Conservation (phyloP, 2,797 vertebrate species). For the Borostomias antarcticus region DNA sequence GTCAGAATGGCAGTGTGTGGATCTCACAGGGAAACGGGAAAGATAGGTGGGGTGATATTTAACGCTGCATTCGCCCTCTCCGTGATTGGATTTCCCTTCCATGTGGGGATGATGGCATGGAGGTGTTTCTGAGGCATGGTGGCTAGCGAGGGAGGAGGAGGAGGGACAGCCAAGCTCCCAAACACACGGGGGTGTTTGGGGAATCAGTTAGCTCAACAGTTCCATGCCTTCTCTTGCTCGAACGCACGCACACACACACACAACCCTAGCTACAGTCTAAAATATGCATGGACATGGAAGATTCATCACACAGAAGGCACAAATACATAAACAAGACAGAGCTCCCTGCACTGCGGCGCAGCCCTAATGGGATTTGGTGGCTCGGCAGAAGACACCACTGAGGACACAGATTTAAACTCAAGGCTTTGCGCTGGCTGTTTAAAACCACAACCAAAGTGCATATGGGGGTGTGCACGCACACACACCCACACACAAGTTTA, state of each 20-base stretch:
- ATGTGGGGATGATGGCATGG: conserved; percentile 6
- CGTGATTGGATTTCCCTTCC: conserved; percentile 2
- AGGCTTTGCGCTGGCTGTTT: conserved; percentile 34
- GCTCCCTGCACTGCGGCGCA: conserved; percentile 15
- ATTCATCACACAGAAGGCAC: neutral
- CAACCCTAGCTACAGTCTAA: neutral
- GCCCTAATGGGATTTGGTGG: conserved; percentile 46
- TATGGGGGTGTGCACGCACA: neutral
- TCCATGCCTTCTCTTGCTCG: conserved; percentile 6
- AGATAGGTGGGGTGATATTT: too few relatives aligned
- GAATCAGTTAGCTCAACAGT: conserved; percentile 39
- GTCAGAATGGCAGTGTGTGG: neutral
- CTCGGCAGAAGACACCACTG: conserved; percentile 35
- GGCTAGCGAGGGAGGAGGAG: neutral
- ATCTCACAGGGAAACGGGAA: neutral
- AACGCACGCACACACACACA: too few relatives aligned
- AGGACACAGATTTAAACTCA: conserved; percentile 26
- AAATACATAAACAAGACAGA: too few relatives aligned
- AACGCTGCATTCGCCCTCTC: neutral
- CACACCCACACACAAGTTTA: too few relatives aligned
- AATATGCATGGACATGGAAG: conserved; percentile 10
- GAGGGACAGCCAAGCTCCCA: neutral
- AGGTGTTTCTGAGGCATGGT: neutral
- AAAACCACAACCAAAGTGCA: conserved; percentile 15
- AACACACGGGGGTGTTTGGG: conserved; percentile 17